A percentile compares a stretch with the other conserved stretches of the same genome.
phyloP scores from a whole-genome alignment of 2,113 vertebrate species.

The Ceyx margarethae region DNA sequence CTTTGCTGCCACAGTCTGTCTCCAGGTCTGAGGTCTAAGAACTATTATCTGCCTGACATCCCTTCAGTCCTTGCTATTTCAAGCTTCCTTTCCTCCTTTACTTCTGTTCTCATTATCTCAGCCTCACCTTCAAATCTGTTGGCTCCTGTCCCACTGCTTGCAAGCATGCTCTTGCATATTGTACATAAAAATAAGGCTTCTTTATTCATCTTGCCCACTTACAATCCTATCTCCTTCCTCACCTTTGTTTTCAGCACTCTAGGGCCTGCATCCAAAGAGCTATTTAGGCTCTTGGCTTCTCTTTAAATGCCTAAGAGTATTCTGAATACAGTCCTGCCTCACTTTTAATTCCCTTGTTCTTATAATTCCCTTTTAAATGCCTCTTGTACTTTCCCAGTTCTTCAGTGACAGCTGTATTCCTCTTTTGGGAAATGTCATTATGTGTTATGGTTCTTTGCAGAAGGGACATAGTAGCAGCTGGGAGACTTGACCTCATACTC shows the following conservation, averaged over 20 bases:
- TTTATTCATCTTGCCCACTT: not conserved
- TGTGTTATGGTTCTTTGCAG: not conserved
- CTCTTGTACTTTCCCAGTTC: not conserved
- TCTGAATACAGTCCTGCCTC: not conserved
- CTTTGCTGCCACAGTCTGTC: not conserved
- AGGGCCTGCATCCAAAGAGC: not conserved
- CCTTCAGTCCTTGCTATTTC: not conserved
- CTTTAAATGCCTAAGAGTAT: not conserved
- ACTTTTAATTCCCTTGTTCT: not conserved
- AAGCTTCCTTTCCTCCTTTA: not conserved
- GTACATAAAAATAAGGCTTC: not conserved
- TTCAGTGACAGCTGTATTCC: not conserved
- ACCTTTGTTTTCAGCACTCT: not conserved
- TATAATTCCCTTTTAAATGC: not conserved
- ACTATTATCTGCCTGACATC: not conserved
- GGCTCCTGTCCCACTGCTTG: not conserved
- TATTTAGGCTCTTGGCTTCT: not conserved
- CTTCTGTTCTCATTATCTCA: conserved; percentile 14
- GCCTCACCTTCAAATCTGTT: conserved; percentile 36
- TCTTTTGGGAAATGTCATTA: not conserved
- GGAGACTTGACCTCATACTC: not conserved
- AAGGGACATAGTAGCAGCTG: not conserved
- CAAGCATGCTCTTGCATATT: conserved; percentile 40
- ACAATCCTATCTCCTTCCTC: not conserved
- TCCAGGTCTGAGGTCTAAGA: not conserved